Evolutionary conservation across 2,797 vertebrate genomes (phyloP), one percentile per base, ranked within the genome.

Genomic region (Pangasius djambal): DNA sequence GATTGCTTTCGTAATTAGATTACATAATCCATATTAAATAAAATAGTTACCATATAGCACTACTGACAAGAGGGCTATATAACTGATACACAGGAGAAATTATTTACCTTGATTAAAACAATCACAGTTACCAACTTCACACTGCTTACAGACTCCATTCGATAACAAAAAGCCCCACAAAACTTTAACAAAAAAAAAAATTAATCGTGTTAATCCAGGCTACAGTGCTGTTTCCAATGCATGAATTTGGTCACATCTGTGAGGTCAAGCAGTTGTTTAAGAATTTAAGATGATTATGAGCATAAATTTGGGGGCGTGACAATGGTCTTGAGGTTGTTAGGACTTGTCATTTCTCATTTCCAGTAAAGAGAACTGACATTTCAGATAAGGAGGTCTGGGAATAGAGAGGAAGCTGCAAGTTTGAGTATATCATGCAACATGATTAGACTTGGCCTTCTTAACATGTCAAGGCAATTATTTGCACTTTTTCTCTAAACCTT

Each of bases 101-200:
- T 1, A 59, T 34, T 75, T 57, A 91, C 91, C 91, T 91, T 89
- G 37, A 79, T 79, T n/a, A 89, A 50, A 31, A 82, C 63, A 65
- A 89, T 1, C 0, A 85, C 34, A 75, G 82, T 31, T 61, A 31
- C 86, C 20, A 89, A 34, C 34, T 87, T 78, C 20, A 77, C 18
- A 55, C 44, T 82, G 55, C 70, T n/a, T 7, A 48, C 18, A 70
- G 75, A 3, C n/a, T 75, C 86, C 91, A 90, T 91, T 78, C 15
- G 50, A 84, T 8, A 6, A 28, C 22, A 28, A 90, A 34, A 55
- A 7, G 12, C 13, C 2, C 20, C 28, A 22, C 8, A 44, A 75
- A 70, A 2, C 4, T 22, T 20, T 61, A 61, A 20, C 6, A 57
- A 37, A 2, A 37, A 18, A 70, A 70, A 34, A 7, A 15, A 69